Conservation (phyloP, 2,797 vertebrate species). For the Sphenodon punctatus region DNA sequence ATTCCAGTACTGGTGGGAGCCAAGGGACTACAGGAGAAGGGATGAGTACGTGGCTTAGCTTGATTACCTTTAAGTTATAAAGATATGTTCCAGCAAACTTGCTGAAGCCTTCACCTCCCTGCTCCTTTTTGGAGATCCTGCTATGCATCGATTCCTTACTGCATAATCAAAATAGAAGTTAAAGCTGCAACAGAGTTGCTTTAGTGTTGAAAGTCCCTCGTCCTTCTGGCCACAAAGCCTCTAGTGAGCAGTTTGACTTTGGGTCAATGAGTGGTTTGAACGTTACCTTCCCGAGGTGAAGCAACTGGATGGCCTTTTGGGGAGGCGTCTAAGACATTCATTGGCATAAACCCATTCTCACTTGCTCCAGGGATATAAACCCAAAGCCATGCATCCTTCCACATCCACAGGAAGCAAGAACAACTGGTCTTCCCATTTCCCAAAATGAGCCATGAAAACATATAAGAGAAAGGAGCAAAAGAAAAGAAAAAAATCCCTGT, state of each 20-base stretch:
- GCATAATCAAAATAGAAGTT: neutral
- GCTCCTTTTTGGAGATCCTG: neutral
- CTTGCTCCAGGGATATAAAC: neutral
- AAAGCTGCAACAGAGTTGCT: neutral
- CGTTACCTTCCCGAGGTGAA: neutral
- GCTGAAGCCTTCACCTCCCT: neutral
- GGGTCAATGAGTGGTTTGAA: neutral
- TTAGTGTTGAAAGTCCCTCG: neutral
- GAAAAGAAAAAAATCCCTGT: neutral
- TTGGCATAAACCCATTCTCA: neutral
- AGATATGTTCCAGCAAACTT: neutral
- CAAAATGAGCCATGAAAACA: neutral
- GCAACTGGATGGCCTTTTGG: neutral
- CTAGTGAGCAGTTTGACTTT: neutral
- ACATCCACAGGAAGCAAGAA: rapidly evolving
- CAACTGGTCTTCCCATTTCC: neutral
- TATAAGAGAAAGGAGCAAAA: neutral
- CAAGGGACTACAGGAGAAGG: conserved; percentile 13
- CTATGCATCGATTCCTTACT: neutral
- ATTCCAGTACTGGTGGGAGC: conserved; percentile 45
- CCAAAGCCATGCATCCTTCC: neutral
- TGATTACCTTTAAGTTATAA: neutral
- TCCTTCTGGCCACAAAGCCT: neutral
- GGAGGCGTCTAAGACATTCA: neutral
- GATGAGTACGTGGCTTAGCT: neutral